phyloP scores from a whole-genome alignment of 2,888 invertebrate genomes.

The Hydriomena furcata region DNA sequence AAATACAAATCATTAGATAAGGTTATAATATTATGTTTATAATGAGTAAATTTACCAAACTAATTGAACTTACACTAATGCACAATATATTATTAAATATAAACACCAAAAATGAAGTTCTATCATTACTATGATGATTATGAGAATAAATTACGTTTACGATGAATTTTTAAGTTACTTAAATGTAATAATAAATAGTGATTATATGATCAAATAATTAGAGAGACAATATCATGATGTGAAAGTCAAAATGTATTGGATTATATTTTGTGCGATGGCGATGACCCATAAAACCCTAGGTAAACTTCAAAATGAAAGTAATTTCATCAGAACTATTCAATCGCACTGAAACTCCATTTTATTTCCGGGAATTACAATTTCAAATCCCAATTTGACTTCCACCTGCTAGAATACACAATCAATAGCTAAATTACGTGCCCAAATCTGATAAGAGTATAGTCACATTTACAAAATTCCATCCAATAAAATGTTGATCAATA shows the following conservation, averaged over 20 bases:
- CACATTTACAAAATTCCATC: constrained; percentile 60
- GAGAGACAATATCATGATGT: constrained; percentile 78
- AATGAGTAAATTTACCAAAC: constrained; percentile 72
- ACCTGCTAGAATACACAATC: constrained; percentile 55
- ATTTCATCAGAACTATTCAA: constrained; percentile 23
- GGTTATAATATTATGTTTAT: constrained; percentile 47
- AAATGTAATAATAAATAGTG: constrained; percentile 81
- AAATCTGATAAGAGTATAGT: constrained; percentile 61
- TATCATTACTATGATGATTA: constrained; percentile 78
- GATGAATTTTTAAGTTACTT: constrained; percentile 77
- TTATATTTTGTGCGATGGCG: constrained; percentile 46
- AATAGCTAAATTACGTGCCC: constrained; percentile 56
- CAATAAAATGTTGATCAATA: constrained; percentile 80
- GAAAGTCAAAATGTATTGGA: constrained; percentile 59
- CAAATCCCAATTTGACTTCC: constrained; percentile 55
- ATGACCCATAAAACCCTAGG: constrained; percentile 22
- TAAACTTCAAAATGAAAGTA: constrained; percentile 18
- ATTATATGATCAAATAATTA: constrained; percentile 78
- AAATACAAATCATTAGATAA: constrained; percentile 68
- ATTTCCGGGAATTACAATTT: constrained; percentile 16
- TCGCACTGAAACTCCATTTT: constrained; percentile 26
- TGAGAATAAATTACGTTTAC: constrained; percentile 78
- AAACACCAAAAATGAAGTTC: constrained; percentile 79
- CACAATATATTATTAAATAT: constrained; percentile 72
- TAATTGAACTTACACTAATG: constrained; percentile 74